Evolutionary conservation across 2,888 invertebrate genomes (phyloP).

Genomic region (Amphipyra tragopoginis): DNA sequence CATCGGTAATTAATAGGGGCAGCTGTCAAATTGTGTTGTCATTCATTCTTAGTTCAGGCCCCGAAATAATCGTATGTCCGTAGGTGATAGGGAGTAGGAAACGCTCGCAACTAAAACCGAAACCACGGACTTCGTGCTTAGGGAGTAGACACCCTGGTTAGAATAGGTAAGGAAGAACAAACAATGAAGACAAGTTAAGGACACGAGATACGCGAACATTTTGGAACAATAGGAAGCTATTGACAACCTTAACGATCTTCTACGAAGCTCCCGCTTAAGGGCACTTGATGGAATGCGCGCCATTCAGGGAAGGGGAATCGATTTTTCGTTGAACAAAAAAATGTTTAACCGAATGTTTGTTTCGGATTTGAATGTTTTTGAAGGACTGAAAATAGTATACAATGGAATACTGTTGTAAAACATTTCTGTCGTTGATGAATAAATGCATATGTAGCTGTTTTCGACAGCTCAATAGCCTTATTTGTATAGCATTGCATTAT

Average conservation of each 20-base stretch:
- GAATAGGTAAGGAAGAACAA: too few species aligned
- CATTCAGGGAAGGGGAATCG: constrained; percentile 4
- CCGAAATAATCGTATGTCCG: too few species aligned
- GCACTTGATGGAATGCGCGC: constrained; percentile 8
- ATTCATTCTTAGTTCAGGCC: too few species aligned
- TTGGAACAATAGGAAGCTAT: neutral
- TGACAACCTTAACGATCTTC: constrained; percentile 1
- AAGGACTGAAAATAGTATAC: neutral
- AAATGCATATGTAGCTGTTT: constrained; percentile 3
- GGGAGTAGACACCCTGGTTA: too few species aligned
- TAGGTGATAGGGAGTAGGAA: too few species aligned
- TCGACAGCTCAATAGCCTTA: constrained; percentile 18
- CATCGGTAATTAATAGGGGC: too few species aligned
- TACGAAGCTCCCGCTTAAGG: neutral
- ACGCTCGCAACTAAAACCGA: too few species aligned
- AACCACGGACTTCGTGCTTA: too few species aligned
- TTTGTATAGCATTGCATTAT: constrained; percentile 1
- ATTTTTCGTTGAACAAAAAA: neutral
- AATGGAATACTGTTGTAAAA: neutral
- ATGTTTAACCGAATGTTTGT: neutral
- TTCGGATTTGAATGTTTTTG: constrained; percentile 3
- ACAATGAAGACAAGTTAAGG: too few species aligned
- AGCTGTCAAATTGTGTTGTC: too few species aligned
- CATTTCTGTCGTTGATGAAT: too few species aligned
- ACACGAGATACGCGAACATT: too few species aligned